Conservation (phyloP, 2,113 vertebrate species). For the Oenanthe oenanthe region DNA sequence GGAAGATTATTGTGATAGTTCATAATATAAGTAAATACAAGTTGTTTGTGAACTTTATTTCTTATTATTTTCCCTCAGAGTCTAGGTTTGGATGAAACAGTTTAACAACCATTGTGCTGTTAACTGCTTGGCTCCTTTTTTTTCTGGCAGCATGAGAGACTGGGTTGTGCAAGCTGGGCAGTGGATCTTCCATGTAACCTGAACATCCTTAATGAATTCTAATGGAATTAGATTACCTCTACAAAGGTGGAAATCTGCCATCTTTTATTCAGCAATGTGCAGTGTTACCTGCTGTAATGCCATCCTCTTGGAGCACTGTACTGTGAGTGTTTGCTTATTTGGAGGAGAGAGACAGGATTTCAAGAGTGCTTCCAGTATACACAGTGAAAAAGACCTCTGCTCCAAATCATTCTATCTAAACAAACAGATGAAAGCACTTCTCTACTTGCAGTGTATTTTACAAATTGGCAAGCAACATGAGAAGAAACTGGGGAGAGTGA, state of each 20-base stretch:
- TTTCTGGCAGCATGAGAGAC: neutral
- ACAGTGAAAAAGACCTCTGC: neutral
- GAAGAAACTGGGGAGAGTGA: neutral
- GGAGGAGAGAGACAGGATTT: neutral
- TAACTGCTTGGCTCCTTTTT: neutral
- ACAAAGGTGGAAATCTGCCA: constrained; percentile 20
- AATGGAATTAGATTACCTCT: neutral
- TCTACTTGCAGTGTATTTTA: neutral
- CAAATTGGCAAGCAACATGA: neutral
- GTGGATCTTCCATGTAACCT: neutral
- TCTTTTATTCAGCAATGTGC: neutral
- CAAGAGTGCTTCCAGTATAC: neutral
- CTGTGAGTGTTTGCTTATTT: neutral
- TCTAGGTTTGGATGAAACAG: neutral
- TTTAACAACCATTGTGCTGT: neutral
- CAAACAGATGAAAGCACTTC: constrained; percentile 3
- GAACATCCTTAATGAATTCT: neutral
- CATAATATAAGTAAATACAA: neutral
- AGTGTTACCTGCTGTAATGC: neutral
- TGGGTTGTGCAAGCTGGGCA: neutral
- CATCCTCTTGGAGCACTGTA: neutral
- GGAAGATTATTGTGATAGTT: neutral
- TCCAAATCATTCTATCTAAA: neutral
- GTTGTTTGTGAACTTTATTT: neutral
- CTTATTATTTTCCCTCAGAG: neutral